Evolutionary conservation across 2,113 vertebrate genomes (phyloP), one percentile per base, ranked within the genome.

Genomic region (Smithornis capensis): DNA sequence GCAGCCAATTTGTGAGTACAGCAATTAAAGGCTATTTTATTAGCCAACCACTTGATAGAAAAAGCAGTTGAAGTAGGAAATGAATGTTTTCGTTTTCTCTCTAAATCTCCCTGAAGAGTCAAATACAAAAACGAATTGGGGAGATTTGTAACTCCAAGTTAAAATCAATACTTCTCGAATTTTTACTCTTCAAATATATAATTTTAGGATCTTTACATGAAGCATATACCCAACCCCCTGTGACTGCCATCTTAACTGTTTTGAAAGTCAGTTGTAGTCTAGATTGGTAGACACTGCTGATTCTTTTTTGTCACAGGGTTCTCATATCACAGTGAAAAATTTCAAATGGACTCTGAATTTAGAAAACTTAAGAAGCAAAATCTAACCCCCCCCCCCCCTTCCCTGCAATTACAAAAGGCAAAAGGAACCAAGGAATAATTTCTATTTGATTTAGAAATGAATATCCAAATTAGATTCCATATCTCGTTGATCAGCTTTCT

Each of bases 371-470:
- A 70, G 57, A 83, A 31, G 28, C 44, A 52, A 60, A 22, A 79
- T 65, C 33, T 69, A 45, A 85, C 13, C 60, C 4, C 1, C 19
- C 15, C 3, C 4, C 1, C 19, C 15, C 3, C 10, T n/a, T n/a
- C n/a, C n/a, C n/a, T n/a, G n/a, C 11, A 64, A 60, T 56, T 56
- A 79, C 19, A 75, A 68, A 87, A 55, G 2, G 7, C 57, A 29
- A 78, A 74, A 67, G 21, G 33, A 81, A 84, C 14, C 8, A 78
- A 89, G 28, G 19, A 60, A 23, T 63, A 71, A 70, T 40, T 71
- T 79, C 50, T 64, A 64, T n/a, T 78, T 79, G 22, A 56, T n/a
- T 44, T 79, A 49, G 68, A 89, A 84, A 64, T 63, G 75, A 82
- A 44, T 28, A 86, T 67, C 4, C 22, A 52, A 63, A 79, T 52